Percentiles rank a stretch among this genome's conserved stretches.
Evolutionary conservation across 2,888 invertebrate genomes (phyloP).

Genomic region (Luperina testacea): DNA sequence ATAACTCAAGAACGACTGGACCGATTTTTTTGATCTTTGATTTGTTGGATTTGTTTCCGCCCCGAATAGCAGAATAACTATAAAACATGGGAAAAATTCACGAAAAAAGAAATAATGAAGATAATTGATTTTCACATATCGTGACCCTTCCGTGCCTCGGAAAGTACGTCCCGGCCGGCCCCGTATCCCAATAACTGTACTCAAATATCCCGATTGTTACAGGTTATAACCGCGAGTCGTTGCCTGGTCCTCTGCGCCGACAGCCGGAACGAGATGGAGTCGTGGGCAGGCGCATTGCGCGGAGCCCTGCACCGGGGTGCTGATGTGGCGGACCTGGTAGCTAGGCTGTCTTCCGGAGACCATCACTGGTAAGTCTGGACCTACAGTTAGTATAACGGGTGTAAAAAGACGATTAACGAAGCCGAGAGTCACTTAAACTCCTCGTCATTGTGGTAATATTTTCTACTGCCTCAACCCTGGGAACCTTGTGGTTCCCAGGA

Average conservation of each 20-base stretch:
- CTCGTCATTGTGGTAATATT: not conserved
- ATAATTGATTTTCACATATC: no score
- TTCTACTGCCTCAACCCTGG: not conserved
- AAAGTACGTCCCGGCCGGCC: no score
- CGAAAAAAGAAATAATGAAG: no score
- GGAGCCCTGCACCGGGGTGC: slow-evolving; percentile 90
- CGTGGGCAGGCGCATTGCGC: slow-evolving; percentile 96
- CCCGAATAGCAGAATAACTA: no score
- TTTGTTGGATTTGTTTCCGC: no score
- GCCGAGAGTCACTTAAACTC: not conserved
- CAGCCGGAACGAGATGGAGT: slow-evolving; percentile 96
- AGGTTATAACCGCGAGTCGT: slow-evolving; percentile 94
- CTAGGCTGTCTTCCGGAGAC: slow-evolving; percentile 88
- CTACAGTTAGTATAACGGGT: not conserved
- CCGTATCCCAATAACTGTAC: not conserved
- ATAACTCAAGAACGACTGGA: no score
- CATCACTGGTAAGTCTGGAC: slow-evolving; percentile 83
- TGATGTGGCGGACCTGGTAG: slow-evolving; percentile 91
- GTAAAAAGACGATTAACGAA: no score
- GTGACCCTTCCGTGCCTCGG: no score
- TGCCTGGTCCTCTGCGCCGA: slow-evolving; percentile 95
- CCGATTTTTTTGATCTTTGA: no score
- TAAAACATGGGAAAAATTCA: no score
- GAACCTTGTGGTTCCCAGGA: no score
- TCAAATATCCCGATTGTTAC: slow-evolving; percentile 51